These are phyloP conservation scores for Fukomys damarensis DNA, from an alignment of 2,113 vertebrate genomes.

Conservation along the genomic window DNA sequence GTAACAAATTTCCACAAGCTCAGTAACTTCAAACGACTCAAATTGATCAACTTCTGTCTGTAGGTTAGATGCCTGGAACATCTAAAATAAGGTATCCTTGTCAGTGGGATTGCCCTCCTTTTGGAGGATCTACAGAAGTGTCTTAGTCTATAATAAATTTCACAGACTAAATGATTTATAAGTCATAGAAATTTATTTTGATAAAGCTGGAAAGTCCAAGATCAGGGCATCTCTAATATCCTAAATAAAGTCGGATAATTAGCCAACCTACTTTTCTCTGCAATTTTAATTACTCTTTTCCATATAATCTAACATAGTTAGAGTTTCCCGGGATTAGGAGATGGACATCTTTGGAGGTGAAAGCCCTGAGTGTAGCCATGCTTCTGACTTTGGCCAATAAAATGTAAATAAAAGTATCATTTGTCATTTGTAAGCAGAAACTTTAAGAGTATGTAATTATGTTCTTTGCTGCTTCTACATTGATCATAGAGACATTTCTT, in stretches of 20 bases:
- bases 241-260: background rate
- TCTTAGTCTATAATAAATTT: background rate
- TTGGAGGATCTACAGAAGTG: background rate
- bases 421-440: background rate
- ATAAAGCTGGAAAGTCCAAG: background rate
- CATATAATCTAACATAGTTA: background rate
- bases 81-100: too few relatives aligned
- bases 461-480: background rate
- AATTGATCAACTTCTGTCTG: background rate
- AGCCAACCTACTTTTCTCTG: background rate
- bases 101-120: background rate
- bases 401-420: background rate
- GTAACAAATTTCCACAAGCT: background rate
- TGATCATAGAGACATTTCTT: background rate
- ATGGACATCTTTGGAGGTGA: background rate
- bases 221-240: background rate
- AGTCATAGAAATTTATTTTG: background rate
- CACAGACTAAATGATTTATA: background rate
- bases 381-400: background rate
- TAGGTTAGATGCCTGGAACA: background rate
- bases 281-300: background rate
- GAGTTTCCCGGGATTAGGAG: background rate
- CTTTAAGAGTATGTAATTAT: background rate
- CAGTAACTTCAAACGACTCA: background rate
- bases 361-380: background rate